Evolutionary conservation across 2,888 invertebrate genomes (phyloP), one percentile per base, ranked within the genome.

Genomic region (Perizoma flavofasciatum): DNA sequence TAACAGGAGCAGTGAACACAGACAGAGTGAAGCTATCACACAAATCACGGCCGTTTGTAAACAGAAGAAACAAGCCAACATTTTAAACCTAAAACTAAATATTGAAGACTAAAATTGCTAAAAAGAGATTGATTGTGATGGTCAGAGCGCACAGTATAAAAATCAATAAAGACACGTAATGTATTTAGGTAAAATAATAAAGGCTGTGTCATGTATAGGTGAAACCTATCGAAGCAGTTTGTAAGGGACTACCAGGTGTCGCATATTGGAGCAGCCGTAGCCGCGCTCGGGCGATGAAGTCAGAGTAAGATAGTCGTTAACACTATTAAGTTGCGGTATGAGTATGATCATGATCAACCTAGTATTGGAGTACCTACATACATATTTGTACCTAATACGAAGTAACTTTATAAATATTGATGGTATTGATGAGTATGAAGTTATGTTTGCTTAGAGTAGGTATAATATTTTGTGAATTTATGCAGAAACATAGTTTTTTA

Each of bases 401-500:
- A 83, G 79, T 88, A 90, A 86, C 79, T 89, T 88, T 89, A 86
- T 87, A 89, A 87, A 86, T 79, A 54, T 37, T 6, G 7, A 81
- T 88, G 86, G 80, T 88, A 87, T 87, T 81, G 77, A 88, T 71
- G 79, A 85, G 79, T 87, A 88, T 79, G 81, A 82, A 78, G 80
- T 83, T 88, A 88, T 80, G 86, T 92, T 92, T 85, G 90, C 91
- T 91, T 92, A 92, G 91, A 86, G 87, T 89, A 89, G 89, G 85
- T 86, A 84, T 88, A 88, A 88, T 84, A 90, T 89, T 91, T 89
- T 88, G 83, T 87, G 89, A 89, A 88, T 89, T 90, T 89, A 90
- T 87, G 90, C 91, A 90, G 88, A 90, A 89, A 85, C 77, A 89
- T 90, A 90, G 90, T 91, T 92, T 92, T 92, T 89, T 92, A 91